A percentile compares a stretch with the other conserved stretches of the same genome.
Evolutionary conservation across 2,797 vertebrate genomes (phyloP).

Genomic region (Hylomyscus alleni): DNA sequence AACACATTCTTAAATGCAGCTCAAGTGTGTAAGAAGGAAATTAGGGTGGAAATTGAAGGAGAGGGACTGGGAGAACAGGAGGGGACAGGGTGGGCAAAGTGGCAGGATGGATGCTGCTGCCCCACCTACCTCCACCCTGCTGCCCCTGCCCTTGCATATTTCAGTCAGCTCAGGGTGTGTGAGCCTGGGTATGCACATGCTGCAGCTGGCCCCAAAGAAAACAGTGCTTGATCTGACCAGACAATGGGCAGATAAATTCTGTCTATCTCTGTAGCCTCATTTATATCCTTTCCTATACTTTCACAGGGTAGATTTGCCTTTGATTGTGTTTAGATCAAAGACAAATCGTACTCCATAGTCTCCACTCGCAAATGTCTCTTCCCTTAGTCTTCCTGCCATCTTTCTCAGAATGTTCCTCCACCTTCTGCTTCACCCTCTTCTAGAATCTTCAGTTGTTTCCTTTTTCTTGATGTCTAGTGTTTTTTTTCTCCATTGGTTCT

Average conservation of each 20-base stretch:
- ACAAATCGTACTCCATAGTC: neutral
- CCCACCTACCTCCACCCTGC: neutral
- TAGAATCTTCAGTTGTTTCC: neutral
- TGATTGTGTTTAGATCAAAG: slow-evolving; percentile 15
- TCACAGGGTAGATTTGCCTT: slow-evolving; percentile 24
- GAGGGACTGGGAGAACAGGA: neutral
- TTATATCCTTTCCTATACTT: slow-evolving; percentile 16
- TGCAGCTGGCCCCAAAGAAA: neutral
- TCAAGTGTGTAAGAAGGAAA: slow-evolving; percentile 6
- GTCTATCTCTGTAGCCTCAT: neutral
- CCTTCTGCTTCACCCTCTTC: neutral
- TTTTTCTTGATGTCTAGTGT: neutral
- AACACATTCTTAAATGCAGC: neutral
- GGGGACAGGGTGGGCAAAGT: neutral
- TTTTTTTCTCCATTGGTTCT: neutral
- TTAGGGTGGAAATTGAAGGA: neutral
- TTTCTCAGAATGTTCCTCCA: neutral
- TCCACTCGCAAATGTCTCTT: neutral
- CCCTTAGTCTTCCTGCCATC: neutral
- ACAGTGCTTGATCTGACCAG: neutral
- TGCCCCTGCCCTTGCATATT: neutral
- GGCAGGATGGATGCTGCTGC: neutral
- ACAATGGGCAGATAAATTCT: neutral
- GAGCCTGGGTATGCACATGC: neutral
- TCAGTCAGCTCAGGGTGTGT: neutral